A percentile compares a stretch with the other conserved stretches of the same genome.
phyloP scores from a whole-genome alignment of 2,888 invertebrate species.

The Gymnocheta viridis region DNA sequence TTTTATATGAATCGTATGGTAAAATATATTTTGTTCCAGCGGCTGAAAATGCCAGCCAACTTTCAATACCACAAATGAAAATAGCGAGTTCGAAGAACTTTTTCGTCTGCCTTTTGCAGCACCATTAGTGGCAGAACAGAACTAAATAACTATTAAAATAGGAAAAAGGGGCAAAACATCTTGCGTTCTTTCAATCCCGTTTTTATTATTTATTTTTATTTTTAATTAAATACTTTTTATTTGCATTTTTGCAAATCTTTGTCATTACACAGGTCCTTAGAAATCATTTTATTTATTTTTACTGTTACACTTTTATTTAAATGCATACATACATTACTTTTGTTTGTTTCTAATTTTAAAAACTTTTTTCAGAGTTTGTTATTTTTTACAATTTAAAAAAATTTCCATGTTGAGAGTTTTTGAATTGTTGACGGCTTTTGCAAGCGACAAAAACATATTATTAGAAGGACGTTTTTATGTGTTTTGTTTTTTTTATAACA shows the following conservation, averaged over 20 bases:
- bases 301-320: too few species aligned
- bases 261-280: not conserved
- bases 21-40: constrained; percentile 47
- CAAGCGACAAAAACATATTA: too few species aligned
- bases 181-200: constrained; percentile 23
- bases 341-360: too few species aligned
- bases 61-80: constrained; percentile 8
- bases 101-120: constrained; percentile 50
- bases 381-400: too few species aligned
- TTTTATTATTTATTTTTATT: too few species aligned
- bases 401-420: too few species aligned
- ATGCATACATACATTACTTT: too few species aligned
- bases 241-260: constrained; percentile 49
- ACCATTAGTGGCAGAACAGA: not conserved
- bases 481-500: too few species aligned
- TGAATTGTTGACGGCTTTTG: too few species aligned
- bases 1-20: not conserved
- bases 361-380: too few species aligned
- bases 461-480: too few species aligned
- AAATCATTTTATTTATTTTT: too few species aligned
- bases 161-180: constrained; percentile 10
- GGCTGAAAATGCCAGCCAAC: not conserved
- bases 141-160: not conserved
- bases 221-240: constrained; percentile 63
- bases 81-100: constrained; percentile 9